Evolutionary conservation across 2,888 invertebrate genomes (phyloP).

Genomic region (Microchrysa polita): DNA sequence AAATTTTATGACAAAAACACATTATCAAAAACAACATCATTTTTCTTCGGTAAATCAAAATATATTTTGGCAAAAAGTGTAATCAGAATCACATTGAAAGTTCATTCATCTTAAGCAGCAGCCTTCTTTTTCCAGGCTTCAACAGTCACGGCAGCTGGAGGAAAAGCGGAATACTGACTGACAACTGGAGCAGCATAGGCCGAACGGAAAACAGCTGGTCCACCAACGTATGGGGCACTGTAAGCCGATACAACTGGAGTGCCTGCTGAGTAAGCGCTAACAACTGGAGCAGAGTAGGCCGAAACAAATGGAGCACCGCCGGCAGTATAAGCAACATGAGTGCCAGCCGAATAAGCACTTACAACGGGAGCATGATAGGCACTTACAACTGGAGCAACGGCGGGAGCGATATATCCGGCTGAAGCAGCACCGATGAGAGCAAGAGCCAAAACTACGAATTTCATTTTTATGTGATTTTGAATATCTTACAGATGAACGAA

Average conservation of each 20-base stretch:
- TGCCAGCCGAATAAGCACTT: not conserved
- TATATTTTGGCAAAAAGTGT: too few relatives aligned
- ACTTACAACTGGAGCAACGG: not conserved
- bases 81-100: not conserved
- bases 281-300: not conserved
- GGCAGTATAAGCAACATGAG: not conserved
- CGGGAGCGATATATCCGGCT: conserved; percentile 2
- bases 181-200: conserved; percentile 18
- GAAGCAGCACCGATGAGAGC: conserved; percentile 19
- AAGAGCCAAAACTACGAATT: conserved; percentile 12
- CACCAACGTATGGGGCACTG: not conserved
- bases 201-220: not conserved
- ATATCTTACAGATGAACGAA: not conserved
- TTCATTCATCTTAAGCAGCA: conserved; percentile 7
- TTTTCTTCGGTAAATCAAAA: too few relatives aligned
- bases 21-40: too few relatives aligned
- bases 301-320: not conserved
- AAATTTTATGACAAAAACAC: too few relatives aligned
- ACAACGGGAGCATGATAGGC: conserved; percentile 9
- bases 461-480: not conserved
- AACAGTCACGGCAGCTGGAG: conserved; percentile 18
- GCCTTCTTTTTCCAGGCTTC: conserved; percentile 42
- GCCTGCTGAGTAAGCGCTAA: conserved; percentile 2
- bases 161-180: conserved; percentile 8
- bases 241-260: conserved; percentile 15